Conservation (phyloP, 2,113 vertebrate genomes). For the mouse (Mus musculus) region GRCm39 chr2:83607501-83608000, state of each 20-base stretch:
- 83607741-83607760: neutral
- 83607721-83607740: neutral
- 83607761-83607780: neutral
- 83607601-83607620: neutral
- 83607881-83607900: neutral
- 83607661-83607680: neutral
- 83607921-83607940: neutral
- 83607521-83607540: neutral
- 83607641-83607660: neutral
- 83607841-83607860: neutral
- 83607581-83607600: neutral
- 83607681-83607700: neutral
- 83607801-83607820: neutral
- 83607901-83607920: neutral
- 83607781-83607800: neutral
- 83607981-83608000: neutral
- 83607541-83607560: neutral
- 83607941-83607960: neutral
- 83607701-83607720: conserved; percentile 14
- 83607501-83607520: neutral
- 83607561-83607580: neutral
- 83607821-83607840: neutral
- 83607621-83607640: neutral
- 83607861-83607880: neutral
- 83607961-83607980: neutral